Evolutionary conservation across 2,113 vertebrate species (phyloP), one percentile per base, ranked within the genome.

Genomic region (Petrocephalus microphthalmus): DNA sequence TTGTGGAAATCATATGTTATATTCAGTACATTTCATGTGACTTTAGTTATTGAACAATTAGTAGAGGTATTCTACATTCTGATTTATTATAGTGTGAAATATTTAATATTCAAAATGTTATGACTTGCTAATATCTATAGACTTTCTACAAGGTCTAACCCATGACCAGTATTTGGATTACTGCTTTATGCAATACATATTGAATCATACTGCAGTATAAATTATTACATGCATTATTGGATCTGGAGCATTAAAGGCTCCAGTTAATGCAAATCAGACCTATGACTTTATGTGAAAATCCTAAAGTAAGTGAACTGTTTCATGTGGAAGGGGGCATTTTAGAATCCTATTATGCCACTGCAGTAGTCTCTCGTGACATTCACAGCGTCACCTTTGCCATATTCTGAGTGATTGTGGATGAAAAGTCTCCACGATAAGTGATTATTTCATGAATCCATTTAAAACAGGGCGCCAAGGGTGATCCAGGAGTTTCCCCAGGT

Each of bases 401-500:
- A 67, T 78, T 78, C 33, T 42, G 15, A 19, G 71, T 7, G 71
- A 11, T 17, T 78, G 15, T 42, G 33, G 13, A 1, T 29, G 56
- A 45, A n/a, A 51, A 78, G 29, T 85, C 67, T 15, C 45, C 89
- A 47, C 0, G 57, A 20, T 15, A 60, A 47, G 19, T 56, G 52
- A 78, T 91, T 49, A 92, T 17, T 22, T 90, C 78, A 53, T 52
- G 22, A 52, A 89, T 90, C 78, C 87, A 74, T 90, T 53, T 94
- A 6, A 67, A 2, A 60, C 85, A 99, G 98, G 98, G 98, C 53
- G 93, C 93, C 90, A 99, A 99, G 94, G 98, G 98, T 92, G 98
- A 99, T 90, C 96, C 98, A 6, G 98, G 98, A 87, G 92, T 96
- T 81, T 99, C 97, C 53, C 98, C 98, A 88, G 97, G 95, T 71